Evolutionary conservation across 1,140 invertebrate genomes (phyloP).

Genomic region (Neodiprion lecontei): DNA sequence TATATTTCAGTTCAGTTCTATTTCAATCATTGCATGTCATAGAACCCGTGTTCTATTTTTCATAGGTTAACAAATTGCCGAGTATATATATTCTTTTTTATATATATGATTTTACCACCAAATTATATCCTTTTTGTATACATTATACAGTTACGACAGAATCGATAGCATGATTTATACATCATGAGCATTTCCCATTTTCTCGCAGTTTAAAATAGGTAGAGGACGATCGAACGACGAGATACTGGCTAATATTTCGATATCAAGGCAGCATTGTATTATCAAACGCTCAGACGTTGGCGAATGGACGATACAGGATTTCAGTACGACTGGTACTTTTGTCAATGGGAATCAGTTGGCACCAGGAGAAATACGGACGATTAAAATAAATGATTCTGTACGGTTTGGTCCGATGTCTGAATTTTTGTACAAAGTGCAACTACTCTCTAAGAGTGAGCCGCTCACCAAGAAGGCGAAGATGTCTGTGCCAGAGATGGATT

Average conservation of each 20-base stretch:
- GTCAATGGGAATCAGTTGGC: constrained; percentile 57
- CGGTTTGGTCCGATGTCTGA: constrained; percentile 54
- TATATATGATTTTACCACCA: neutral
- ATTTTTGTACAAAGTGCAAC: constrained; percentile 55
- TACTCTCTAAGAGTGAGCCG: constrained; percentile 29
- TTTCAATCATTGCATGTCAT: too few relatives aligned
- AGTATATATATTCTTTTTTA: neutral
- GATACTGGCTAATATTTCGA: constrained; percentile 56
- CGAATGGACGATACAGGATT: constrained; percentile 52
- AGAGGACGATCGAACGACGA: constrained; percentile 56
- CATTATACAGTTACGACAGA: too few relatives aligned
- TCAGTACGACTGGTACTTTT: constrained; percentile 61
- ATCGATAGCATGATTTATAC: too few relatives aligned
- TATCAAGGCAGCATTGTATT: constrained; percentile 64
- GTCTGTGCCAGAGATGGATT: constrained; percentile 35
- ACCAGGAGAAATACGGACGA: constrained; percentile 41
- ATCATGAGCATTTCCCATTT: constrained; percentile 27
- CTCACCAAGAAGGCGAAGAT: constrained; percentile 54
- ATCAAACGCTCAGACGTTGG: constrained; percentile 49
- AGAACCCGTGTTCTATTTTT: too few relatives aligned
- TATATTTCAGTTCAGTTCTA: too few relatives aligned
- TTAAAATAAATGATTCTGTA: constrained; percentile 59
- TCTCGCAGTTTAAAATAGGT: constrained; percentile 61
- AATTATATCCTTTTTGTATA: too few relatives aligned
- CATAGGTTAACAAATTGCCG: too few relatives aligned